Evolutionary conservation across 2,797 vertebrate species (phyloP).

Genomic region (Sciurus vulgaris): DNA sequence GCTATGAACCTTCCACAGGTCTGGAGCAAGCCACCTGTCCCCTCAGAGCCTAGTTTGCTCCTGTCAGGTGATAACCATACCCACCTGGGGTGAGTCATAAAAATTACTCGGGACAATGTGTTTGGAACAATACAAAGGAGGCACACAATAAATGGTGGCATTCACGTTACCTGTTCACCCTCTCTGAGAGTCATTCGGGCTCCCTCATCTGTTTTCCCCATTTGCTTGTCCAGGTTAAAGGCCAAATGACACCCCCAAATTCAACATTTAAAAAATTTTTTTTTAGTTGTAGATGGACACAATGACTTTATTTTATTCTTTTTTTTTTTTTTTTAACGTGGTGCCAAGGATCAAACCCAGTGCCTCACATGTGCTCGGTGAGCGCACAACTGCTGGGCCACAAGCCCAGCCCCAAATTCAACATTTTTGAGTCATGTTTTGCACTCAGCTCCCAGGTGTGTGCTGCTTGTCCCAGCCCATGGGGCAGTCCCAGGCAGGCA

Average conservation of each 20-base stretch:
- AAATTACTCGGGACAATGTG: not conserved
- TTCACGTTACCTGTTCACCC: not conserved
- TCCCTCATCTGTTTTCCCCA: not conserved
- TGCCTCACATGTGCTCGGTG: too few relatives aligned
- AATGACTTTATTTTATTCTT: too few relatives aligned
- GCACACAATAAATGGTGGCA: not conserved
- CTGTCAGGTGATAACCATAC: not conserved
- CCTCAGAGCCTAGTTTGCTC: not conserved
- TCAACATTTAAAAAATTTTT: too few relatives aligned
- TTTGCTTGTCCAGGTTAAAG: not conserved
- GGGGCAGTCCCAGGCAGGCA: too few relatives aligned
- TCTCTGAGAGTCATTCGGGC: not conserved
- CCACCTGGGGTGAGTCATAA: not conserved
- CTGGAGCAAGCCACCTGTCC: too few relatives aligned
- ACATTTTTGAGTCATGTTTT: not conserved
- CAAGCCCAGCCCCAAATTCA: not conserved
- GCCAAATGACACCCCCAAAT: not conserved
- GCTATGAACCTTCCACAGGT: not conserved
- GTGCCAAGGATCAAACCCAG: too few relatives aligned
- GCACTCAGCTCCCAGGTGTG: not conserved
- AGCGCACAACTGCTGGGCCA: too few relatives aligned
- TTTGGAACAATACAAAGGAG: not conserved
- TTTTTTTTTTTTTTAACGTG: too few relatives aligned
- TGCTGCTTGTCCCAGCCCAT: not conserved
- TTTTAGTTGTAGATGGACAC: too few relatives aligned